Evolutionary conservation across 2,113 vertebrate genomes (phyloP).

Genomic region (Gymnarchus niloticus): DNA sequence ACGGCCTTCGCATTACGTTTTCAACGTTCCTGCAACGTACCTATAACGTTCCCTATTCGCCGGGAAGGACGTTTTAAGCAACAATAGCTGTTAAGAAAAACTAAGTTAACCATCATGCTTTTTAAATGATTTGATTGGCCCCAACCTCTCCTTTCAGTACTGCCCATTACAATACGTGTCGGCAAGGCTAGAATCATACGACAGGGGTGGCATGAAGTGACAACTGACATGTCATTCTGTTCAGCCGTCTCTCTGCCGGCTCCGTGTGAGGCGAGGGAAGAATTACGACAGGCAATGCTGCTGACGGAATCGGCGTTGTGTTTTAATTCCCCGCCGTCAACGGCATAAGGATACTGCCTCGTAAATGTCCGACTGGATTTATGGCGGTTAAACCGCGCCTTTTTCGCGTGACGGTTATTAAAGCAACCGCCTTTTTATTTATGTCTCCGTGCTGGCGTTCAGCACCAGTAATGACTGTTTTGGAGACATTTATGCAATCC

Average conservation of each 20-base stretch:
- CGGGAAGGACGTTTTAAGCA: not conserved
- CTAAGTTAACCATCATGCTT: not conserved
- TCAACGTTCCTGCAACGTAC: not conserved
- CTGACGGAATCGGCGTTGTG: constrained; percentile 50
- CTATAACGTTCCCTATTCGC: not conserved
- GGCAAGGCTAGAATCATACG: not conserved
- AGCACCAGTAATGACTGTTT: constrained; percentile 1
- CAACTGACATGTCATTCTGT: constrained; percentile 1
- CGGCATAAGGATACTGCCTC: constrained; percentile 45
- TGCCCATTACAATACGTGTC: not conserved
- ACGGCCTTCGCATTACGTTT: no score
- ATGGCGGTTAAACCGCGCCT: constrained; percentile 41
- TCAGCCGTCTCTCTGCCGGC: not conserved
- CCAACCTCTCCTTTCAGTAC: not conserved
- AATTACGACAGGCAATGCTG: constrained; percentile 40
- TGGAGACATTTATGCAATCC: not conserved
- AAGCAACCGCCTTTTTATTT: not conserved
- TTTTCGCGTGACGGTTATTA: constrained; percentile 6
- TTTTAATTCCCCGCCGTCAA: constrained; percentile 46
- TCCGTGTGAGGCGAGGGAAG: not conserved
- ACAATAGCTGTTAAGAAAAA: not conserved
- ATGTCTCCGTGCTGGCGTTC: not conserved
- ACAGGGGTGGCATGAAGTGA: not conserved
- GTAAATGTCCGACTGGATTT: constrained; percentile 43
- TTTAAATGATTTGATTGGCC: constrained; percentile 5